Evolutionary conservation across 2,888 invertebrate genomes (phyloP), one percentile per base, ranked within the genome.

Genomic region (Griposia aprilina): DNA sequence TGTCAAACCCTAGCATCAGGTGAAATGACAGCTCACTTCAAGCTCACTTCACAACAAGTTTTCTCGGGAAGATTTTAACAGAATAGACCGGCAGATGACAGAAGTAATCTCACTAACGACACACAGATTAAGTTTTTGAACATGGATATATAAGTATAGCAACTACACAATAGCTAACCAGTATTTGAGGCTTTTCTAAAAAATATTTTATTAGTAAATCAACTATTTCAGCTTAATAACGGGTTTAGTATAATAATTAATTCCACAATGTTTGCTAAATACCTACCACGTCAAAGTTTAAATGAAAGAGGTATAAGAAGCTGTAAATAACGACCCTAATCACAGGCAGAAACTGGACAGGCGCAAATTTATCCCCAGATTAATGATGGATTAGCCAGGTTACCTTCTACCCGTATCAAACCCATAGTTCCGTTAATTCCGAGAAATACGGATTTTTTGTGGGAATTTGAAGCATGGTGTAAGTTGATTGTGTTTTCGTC

Each of bases 361-460:
- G 77, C 76, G 77, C 69, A 36, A 74, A 78, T 81, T 78, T 75
- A 78, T 72, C 48, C 75, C 79, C 63, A 82, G 77, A 81, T 87
- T 82, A 77, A 86, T 87, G 76, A 82, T 78, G 41, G 85, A 87
- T 85, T 87, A 79, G 72, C 50, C 68, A 59, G 77, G 70, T 52
- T 87, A 78, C 84, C 78, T 73, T 80, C 36, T 78, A 86, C 85
- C 85, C 85, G 71, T 76, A 78, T 87, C 81, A 86, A 79, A 65
- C 23, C 17, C 72, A 70, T 81, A 81, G 76, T 68, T 87, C 59
- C 57, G 60, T 48, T 70, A 59, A 73, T 74, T 72, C 55, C 26
- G 50, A 75, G 72, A 63, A 67, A 36, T 69, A 65, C 45, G 30
- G 15, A 52, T 17, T 67, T 70, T 76, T 81, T 70, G 70, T 60